Percentiles rank a stretch among this genome's conserved stretches.
Evolutionary conservation across 2,888 invertebrate species (phyloP).

Genomic region (Acronicta psi): DNA sequence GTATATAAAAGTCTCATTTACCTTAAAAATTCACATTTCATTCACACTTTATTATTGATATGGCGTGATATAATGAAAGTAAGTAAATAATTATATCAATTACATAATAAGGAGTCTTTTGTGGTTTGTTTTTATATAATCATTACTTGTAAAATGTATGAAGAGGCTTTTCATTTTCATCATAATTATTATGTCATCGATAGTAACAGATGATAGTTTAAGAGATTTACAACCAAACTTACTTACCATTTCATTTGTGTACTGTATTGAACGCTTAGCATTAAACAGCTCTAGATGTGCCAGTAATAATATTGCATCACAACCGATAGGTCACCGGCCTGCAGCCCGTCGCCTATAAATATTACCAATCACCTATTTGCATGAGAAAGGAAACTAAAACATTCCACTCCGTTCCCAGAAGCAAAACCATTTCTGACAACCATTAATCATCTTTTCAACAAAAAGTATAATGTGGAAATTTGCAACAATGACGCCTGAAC

Average conservation of each 20-base stretch:
- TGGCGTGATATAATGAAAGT: too few relatives aligned
- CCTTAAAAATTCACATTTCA: too few relatives aligned
- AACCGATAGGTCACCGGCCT: slow-evolving; percentile 16
- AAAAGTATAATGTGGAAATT: slow-evolving; percentile 26
- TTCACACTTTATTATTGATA: too few relatives aligned
- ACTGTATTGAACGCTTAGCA: background rate
- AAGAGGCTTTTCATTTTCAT: too few relatives aligned
- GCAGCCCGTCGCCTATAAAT: slow-evolving; percentile 23
- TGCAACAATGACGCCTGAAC: slow-evolving; percentile 12
- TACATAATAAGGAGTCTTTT: too few relatives aligned
- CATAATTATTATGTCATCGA: too few relatives aligned
- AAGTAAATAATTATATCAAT: too few relatives aligned
- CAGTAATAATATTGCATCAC: slow-evolving; percentile 27
- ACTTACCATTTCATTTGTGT: background rate
- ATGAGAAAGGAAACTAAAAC: slow-evolving; percentile 37
- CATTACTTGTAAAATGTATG: too few relatives aligned
- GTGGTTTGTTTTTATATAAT: too few relatives aligned
- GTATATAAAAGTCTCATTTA: too few relatives aligned
- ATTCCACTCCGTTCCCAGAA: slow-evolving; percentile 28
- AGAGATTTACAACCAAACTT: too few relatives aligned
- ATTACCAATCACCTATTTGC: slow-evolving; percentile 45
- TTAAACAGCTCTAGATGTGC: slow-evolving; percentile 3
- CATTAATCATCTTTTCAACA: slow-evolving; percentile 23
- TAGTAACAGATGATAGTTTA: too few relatives aligned
- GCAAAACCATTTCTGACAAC: slow-evolving; percentile 9